Evolutionary conservation across 2,113 vertebrate species (phyloP).

Genomic region (Egretta garzetta): DNA sequence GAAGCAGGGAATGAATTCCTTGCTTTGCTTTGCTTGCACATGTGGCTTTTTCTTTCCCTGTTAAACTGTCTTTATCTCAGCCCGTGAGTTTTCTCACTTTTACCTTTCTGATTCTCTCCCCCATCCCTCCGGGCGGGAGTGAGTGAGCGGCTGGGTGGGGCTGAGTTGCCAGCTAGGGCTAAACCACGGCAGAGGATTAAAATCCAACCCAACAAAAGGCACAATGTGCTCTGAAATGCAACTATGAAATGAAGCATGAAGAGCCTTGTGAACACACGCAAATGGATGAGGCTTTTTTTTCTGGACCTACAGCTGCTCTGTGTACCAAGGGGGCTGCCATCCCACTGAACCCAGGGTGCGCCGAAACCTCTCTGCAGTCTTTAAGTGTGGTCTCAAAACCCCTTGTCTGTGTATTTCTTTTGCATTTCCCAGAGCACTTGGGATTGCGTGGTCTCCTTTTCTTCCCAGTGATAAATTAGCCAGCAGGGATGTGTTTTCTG

Average conservation of each 20-base stretch:
- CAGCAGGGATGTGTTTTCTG: background rate
- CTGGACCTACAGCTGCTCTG: fast-evolving
- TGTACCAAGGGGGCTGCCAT: background rate
- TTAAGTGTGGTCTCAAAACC: background rate
- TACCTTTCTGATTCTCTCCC: no score
- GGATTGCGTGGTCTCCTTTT: background rate
- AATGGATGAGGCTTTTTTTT: background rate
- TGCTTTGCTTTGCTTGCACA: no score
- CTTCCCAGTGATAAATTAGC: background rate
- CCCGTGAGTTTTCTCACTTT: no score
- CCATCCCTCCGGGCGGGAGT: no score
- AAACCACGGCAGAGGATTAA: background rate
- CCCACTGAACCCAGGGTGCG: fast-evolving
- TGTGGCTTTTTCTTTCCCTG: no score
- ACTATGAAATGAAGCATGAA: background rate
- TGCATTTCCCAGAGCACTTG: background rate
- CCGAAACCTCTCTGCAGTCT: background rate
- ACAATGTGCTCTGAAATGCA: background rate
- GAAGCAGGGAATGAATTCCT: no score
- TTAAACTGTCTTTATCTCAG: no score
- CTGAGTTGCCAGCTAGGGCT: no score
- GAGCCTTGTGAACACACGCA: background rate
- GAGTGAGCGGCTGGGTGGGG: no score
- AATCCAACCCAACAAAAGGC: background rate
- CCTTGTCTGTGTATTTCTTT: background rate